phyloP scores from a whole-genome alignment of 92 coral and sea anemone species.

The Epizoanthus illoricatus region DNA sequence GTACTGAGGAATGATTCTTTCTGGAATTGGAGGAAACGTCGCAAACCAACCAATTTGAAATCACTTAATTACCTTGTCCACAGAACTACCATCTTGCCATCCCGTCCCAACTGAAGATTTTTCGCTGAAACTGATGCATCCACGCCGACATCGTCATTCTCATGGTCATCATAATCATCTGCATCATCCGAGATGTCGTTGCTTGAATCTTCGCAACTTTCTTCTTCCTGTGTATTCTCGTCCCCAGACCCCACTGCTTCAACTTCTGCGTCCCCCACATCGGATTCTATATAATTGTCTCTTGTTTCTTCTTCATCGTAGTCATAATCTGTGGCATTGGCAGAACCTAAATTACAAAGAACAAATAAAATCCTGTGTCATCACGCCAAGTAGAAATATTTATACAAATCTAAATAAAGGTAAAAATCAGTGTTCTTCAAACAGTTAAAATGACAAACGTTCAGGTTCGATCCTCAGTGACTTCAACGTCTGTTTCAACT shows the following conservation, averaged over 20 bases:
- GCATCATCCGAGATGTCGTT: constrained; percentile 29
- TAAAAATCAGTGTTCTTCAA: no score
- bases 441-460: no score
- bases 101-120: constrained; percentile 77
- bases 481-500: no score
- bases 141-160: constrained; percentile 42
- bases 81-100: constrained; percentile 79
- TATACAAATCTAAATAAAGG: no score
- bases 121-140: constrained; percentile 68
- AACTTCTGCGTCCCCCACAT: constrained; percentile 54
- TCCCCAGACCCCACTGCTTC: constrained; percentile 50
- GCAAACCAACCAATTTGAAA: no score
- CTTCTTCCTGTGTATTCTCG: constrained; percentile 45
- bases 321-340: constrained; percentile 49
- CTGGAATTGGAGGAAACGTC: no score
- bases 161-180: constrained; percentile 4
- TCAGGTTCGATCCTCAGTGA: no score
- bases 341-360: constrained; percentile 1
- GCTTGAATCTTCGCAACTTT: constrained; percentile 42
- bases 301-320: constrained; percentile 48
- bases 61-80: constrained; percentile 78
- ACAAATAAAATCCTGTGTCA: background rate
- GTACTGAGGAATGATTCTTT: no score
- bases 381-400: no score
- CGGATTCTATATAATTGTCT: constrained; percentile 58